Evolutionary conservation across 2,797 vertebrate genomes (phyloP).

Genomic region (Geotrypetes seraphini): DNA sequence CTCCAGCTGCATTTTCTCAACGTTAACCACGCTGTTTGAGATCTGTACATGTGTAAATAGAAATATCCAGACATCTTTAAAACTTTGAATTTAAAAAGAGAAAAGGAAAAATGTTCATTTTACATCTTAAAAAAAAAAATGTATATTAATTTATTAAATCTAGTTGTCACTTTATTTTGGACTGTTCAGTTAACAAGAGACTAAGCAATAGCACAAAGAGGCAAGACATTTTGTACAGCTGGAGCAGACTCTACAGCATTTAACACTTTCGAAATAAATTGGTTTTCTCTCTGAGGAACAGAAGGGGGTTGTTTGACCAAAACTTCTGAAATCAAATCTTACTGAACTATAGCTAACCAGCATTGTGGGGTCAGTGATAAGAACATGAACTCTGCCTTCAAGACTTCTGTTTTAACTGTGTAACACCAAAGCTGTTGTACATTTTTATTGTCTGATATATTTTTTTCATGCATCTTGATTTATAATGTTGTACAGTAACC

Average conservation of each 20-base stretch:
- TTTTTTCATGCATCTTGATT: constrained; percentile 51
- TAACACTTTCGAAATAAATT: constrained; percentile 21
- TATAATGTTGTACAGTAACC: constrained; percentile 61
- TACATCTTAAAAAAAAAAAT: constrained; percentile 83
- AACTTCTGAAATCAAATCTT: constrained; percentile 16
- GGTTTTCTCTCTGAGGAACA: constrained; percentile 26
- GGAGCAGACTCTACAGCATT: constrained; percentile 25
- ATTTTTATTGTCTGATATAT: constrained; percentile 58
- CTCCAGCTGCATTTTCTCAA: constrained; percentile 37
- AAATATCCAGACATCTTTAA: constrained; percentile 55
- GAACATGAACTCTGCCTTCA: constrained; percentile 34
- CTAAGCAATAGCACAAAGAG: constrained; percentile 38
- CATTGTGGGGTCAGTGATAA: constrained; percentile 32
- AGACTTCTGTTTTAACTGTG: constrained; percentile 47
- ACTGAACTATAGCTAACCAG: constrained; percentile 16
- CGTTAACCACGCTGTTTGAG: constrained; percentile 65
- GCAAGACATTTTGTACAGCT: constrained; percentile 28
- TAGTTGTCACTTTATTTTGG: constrained; percentile 84
- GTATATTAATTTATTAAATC: constrained; percentile 99
- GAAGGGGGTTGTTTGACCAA: constrained; percentile 22
- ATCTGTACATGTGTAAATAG: constrained; percentile 91
- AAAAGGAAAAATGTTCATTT: constrained; percentile 82
- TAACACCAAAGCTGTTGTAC: constrained; percentile 65
- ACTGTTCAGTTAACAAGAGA: constrained; percentile 58
- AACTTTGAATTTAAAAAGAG: constrained; percentile 74